Base-by-base conservation (phyloP, 1,140 invertebrate genomes). In the Drosophila nigromelanica region DNA sequence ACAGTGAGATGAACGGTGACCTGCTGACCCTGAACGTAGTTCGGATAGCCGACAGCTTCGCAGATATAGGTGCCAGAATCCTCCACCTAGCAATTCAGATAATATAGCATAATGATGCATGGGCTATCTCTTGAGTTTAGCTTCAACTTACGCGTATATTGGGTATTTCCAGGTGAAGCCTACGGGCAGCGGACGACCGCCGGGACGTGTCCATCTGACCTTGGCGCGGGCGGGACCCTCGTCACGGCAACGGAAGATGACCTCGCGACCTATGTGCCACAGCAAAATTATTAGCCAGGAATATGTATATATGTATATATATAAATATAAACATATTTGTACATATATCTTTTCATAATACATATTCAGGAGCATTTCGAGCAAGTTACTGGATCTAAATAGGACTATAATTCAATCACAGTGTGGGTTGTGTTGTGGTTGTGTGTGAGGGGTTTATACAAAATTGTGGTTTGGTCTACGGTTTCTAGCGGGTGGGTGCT, bases 191-290 rank as follows among this genome's bases (percentile, higher is more conserved):
- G 95, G 94, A 27, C 93, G 91, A 33, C 95, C 95, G 62, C 95
- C 95, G 48, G 94, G 95, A 61, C 96, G 93, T 0, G 93, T 81
- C 97, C 97, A 98, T 30, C 93, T 93, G 12, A 98, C 97, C 63
- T 93, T 93, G 24, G 96, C 95, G 52, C 97, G 93, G 14, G 94
- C 89, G 0, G 94, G 93, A 59, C 97, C 96, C 93, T 98, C 97
- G 91, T 98, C 97, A 74, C 97, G 95, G 89, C 97, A 98, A 92
- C 97, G 96, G 93, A 98, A 97, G 7, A 98, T 97, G 8, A 98
- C 97, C 92, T 98, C 97, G 47, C 96, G 94, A 92, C 96, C 97
- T 97, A 47, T 15, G 48, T 30, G 12, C 5, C 92, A 58, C 24
- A 50, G 10, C 21, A 35, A 24, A 39, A 21, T 42, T 37, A n/a